These are phyloP conservation scores for Pogonomyrmex barbatus DNA, from an alignment of 1,140 invertebrate species.

Conservation along the genomic window DNA sequence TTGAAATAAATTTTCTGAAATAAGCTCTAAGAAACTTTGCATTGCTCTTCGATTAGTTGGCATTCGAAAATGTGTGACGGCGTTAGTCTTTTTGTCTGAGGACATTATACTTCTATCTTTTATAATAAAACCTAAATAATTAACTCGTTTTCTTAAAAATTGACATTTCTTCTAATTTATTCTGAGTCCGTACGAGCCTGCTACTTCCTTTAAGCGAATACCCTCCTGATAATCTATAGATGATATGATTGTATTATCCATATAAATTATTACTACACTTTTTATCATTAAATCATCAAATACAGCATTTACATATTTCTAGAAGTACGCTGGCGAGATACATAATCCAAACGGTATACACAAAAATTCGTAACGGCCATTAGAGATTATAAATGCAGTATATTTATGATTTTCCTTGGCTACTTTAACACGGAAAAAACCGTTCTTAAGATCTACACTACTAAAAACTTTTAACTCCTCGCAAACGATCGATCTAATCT, in stretches of 20 bases:
- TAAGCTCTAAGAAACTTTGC: neutral
- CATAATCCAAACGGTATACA: slow-evolving; percentile 20
- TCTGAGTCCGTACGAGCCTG: neutral
- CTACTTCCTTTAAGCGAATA: too few species aligned
- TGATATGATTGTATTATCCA: too few species aligned
- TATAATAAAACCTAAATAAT: neutral
- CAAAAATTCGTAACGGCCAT: slow-evolving; percentile 43
- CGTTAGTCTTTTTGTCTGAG: neutral
- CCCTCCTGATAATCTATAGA: too few species aligned
- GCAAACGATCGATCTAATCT: neutral
- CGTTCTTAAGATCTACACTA: slow-evolving; percentile 19
- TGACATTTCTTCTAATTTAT: neutral
- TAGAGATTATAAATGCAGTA: slow-evolving; percentile 14
- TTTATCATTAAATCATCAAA: neutral
- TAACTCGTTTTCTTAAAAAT: neutral
- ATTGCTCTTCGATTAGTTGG: neutral
- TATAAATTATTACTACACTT: neutral
- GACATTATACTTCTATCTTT: neutral
- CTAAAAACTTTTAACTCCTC: neutral
- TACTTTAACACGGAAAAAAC: slow-evolving; percentile 22
- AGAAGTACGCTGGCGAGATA: slow-evolving; percentile 24
- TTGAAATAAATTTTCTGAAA: neutral
- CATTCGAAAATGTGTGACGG: neutral
- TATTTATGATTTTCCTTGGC: slow-evolving; percentile 21
- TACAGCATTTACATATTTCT: slow-evolving; percentile 44